Evolutionary conservation across 2,888 invertebrate species (phyloP), one percentile per base, ranked within the genome.

Genomic region (Ypsolopha sequella): DNA sequence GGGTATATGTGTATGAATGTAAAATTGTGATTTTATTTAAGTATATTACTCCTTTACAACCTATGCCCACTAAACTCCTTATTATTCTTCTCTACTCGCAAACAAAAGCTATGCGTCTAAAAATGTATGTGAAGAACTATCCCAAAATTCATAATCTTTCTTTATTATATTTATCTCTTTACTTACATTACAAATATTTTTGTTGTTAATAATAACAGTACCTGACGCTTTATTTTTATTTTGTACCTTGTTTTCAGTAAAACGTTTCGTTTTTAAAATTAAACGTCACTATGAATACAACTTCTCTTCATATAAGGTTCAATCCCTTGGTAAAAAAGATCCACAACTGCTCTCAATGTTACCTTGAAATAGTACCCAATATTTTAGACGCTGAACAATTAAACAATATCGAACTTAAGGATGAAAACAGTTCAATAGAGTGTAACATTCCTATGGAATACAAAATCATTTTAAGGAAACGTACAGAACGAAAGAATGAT

Each of bases 401-500:
- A 36, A 71, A 82, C 24, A 75, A 73, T 64, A 65, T 81, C 38
- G 57, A 70, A 55, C 80, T 75, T 76, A 71, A 59, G 51, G 57
- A 65, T n/a, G 61, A 69, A 53, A 62, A 66, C 1, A 63, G 68
- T 45, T 58, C 60, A 6, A 66, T 79, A 14, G 79, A 82, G 58
- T 82, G 77, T 52, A 65, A 60, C 1, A 66, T 85, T 52, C 85
- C 84, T 1, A 75, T 85, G 65, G 76, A 69, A 1, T 77, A 80
- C 52, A 81, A 72, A 62, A 74, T 85, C 14, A 66, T 76, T 55
- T 50, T 85, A 0, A 76, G 64, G 58, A 81, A 72, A 58, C 56
- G 58, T 36, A 2, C 9, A 10, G 11, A 46, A 46, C 1, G 10
- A 11, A 14, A 39, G 11, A 46, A 33, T 11, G 33, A 7, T 10